Percentiles rank a stretch among this genome's conserved stretches.
Evolutionary conservation across 2,888 invertebrate species (phyloP).

Genomic region (Callyntrura sp.): DNA sequence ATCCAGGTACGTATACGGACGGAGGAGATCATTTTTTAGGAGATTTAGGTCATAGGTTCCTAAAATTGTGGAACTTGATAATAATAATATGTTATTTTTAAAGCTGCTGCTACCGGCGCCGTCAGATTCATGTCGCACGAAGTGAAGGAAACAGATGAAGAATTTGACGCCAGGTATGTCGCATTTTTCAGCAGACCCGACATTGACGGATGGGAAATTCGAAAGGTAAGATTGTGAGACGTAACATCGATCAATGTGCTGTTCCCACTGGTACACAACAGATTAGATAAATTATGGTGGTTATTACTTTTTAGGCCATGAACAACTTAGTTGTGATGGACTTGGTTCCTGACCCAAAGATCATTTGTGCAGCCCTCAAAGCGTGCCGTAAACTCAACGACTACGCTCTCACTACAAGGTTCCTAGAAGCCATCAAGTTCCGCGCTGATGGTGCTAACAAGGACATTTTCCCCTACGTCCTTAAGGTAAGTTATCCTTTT

Average conservation of each 20-base stretch:
- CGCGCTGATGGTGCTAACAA: constrained; percentile 91
- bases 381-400: constrained; percentile 98
- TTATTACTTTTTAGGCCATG: constrained; percentile 88
- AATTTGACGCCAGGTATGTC: constrained; percentile 94
- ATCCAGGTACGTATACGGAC: constrained; percentile 56
- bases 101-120: constrained; percentile 63
- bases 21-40: no score
- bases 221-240: constrained; percentile 87
- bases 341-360: constrained; percentile 95
- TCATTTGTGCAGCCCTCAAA: constrained; percentile 93
- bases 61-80: neutral
- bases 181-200: constrained; percentile 94
- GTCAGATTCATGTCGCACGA: constrained; percentile 74
- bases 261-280: no score
- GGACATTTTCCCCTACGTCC: constrained; percentile 94
- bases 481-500: no score
- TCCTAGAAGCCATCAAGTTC: constrained; percentile 95
- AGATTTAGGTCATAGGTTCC: no score
- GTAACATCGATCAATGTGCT: neutral
- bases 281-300: no score
- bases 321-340: constrained; percentile 96
- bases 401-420: constrained; percentile 96
- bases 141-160: constrained; percentile 90
- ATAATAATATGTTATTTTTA: neutral
- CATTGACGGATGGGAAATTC: constrained; percentile 97